Percentiles rank a stretch among this genome's conserved stretches.
Conservation (phyloP, 2,797 vertebrate genomes). For the Serranus cabrilla region DNA sequence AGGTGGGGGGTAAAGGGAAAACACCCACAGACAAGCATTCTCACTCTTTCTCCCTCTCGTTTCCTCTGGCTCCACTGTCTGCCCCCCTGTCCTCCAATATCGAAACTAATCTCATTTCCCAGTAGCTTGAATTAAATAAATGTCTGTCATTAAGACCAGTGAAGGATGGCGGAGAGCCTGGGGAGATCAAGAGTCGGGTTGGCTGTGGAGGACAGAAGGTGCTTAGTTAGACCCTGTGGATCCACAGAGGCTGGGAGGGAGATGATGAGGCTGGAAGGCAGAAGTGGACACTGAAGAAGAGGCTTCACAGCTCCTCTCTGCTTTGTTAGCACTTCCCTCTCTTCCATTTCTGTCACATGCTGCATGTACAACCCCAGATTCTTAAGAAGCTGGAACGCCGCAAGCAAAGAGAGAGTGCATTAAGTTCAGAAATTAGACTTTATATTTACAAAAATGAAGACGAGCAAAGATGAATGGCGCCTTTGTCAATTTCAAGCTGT, state of each 20-base stretch:
- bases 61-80: constrained; percentile 37
- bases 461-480: no score
- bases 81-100: constrained; percentile 30
- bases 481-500: no score
- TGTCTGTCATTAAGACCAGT: constrained; percentile 74
- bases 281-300: constrained; percentile 18
- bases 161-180: constrained; percentile 62
- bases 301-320: constrained; percentile 2
- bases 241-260: constrained; percentile 33
- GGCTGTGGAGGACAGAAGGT: constrained; percentile 54
- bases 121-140: constrained; percentile 77
- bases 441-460: no score
- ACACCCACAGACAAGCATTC: constrained; percentile 8
- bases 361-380: background rate
- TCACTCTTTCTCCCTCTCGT: constrained; percentile 8
- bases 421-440: no score
- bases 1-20: constrained; percentile 25
- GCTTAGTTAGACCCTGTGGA: constrained; percentile 57
- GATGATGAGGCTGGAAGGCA: constrained; percentile 37
- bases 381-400: no score
- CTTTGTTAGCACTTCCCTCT: constrained; percentile 1
- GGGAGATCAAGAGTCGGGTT: constrained; percentile 52
- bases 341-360: constrained; percentile 13
- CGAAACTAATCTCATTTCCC: constrained; percentile 76
- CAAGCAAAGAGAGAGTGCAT: no score